Conservation (phyloP, 2,888 invertebrate genomes). For the Listrodromus nycthemerus region DNA sequence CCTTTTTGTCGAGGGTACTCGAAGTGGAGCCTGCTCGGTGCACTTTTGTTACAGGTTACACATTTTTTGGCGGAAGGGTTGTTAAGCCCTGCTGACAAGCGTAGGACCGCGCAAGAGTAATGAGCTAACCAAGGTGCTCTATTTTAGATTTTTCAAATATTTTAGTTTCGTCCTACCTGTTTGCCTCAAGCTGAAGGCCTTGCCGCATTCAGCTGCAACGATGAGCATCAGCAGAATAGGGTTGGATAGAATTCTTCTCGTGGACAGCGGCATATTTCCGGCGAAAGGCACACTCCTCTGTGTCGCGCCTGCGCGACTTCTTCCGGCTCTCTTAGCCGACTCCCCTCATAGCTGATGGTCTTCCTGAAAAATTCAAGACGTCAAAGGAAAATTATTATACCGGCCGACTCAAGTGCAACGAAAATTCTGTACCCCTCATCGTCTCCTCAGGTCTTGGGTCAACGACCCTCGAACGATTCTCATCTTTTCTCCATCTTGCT, state of each 20-base stretch:
- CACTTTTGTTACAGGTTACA: background rate
- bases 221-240: constrained; percentile 82
- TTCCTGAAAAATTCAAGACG: constrained; percentile 75
- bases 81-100: background rate
- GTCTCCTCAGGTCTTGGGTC: constrained; percentile 22
- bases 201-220: constrained; percentile 76
- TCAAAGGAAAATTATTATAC: constrained; percentile 56
- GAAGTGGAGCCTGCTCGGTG: constrained; percentile 9
- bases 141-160: background rate
- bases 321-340: constrained; percentile 78
- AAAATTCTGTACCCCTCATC: constrained; percentile 23
- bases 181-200: constrained; percentile 80
- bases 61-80: constrained; percentile 2
- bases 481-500: constrained; percentile 43
- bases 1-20: constrained; percentile 49
- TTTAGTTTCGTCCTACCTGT: constrained; percentile 75
- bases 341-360: constrained; percentile 82
- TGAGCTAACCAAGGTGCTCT: background rate
- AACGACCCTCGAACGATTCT: constrained; percentile 36
- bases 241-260: constrained; percentile 77
- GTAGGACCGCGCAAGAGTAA: background rate
- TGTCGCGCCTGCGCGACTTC: constrained; percentile 79
- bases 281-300: constrained; percentile 70
- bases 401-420: constrained; percentile 25
- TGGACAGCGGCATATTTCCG: constrained; percentile 82